Conservation (phyloP, 2,113 vertebrate genomes). For the Lamprologus ornatipinnis region DNA sequence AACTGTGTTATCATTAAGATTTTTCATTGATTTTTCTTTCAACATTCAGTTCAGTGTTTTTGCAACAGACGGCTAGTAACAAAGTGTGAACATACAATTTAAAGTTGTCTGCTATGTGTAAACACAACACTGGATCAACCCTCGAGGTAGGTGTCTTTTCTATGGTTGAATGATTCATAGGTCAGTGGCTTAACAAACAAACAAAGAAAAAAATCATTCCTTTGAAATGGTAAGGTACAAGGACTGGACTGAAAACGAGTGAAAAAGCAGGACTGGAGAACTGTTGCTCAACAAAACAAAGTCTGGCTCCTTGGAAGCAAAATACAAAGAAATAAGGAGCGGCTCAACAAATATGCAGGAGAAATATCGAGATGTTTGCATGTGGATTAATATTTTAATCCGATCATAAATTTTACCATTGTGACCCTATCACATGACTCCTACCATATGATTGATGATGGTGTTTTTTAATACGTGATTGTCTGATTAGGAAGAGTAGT, state of each 20-base stretch:
- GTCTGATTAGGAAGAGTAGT: background rate
- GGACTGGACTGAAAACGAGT: background rate
- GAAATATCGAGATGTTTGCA: background rate
- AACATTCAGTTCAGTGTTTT: background rate
- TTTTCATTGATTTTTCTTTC: background rate
- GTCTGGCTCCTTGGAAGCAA: background rate
- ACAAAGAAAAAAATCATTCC: background rate
- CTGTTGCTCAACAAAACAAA: background rate
- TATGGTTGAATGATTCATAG: background rate
- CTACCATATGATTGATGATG: background rate
- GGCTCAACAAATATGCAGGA: background rate
- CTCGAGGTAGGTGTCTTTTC: background rate
- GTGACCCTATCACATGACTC: background rate
- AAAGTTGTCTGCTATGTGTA: background rate
- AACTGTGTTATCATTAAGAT: background rate
- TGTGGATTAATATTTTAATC: background rate
- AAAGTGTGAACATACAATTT: background rate
- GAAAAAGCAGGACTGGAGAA: background rate
- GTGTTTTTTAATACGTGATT: background rate
- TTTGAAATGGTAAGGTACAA: background rate
- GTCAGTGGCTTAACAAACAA: background rate
- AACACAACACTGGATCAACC: background rate
- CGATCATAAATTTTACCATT: background rate
- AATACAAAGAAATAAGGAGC: background rate
- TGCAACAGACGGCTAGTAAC: background rate